phyloP scores from a whole-genome alignment of 2,888 invertebrate species.

The Eupithecia exiguata region DNA sequence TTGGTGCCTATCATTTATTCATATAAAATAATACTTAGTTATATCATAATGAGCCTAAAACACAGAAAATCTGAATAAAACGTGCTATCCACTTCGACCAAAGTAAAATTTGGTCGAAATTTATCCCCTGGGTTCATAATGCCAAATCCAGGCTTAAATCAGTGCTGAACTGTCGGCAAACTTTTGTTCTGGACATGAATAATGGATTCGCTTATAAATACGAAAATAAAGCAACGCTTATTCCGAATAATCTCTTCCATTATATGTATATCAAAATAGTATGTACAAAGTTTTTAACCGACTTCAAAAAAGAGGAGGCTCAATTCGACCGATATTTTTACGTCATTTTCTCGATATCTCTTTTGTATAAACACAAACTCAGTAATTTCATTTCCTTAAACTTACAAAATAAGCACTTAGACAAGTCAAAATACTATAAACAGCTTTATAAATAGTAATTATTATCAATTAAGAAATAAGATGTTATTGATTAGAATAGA shows the following conservation, averaged over 20 bases:
- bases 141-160: conserved; percentile 9
- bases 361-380: too few relatives aligned
- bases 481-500: too few relatives aligned
- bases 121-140: neutral
- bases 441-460: too few relatives aligned
- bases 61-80: neutral
- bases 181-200: conserved; percentile 26
- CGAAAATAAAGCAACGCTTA: conserved; percentile 9
- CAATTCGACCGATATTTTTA: neutral
- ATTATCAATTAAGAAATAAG: too few relatives aligned
- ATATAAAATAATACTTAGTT: neutral
- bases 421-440: too few relatives aligned
- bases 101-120: neutral
- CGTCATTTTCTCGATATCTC: neutral
- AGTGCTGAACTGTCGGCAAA: conserved; percentile 5
- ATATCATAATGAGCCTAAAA: neutral
- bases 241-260: neutral
- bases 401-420: too few relatives aligned
- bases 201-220: conserved; percentile 18
- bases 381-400: too few relatives aligned
- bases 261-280: neutral
- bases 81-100: neutral
- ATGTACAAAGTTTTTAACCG: neutral
- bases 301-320: neutral
- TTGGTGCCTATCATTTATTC: neutral